A percentile compares a stretch with the other conserved stretches of the same genome.
These are phyloP conservation scores for Aspidapion aeneum DNA, from an alignment of 2,888 invertebrate genomes.

Conservation along the genomic window DNA sequence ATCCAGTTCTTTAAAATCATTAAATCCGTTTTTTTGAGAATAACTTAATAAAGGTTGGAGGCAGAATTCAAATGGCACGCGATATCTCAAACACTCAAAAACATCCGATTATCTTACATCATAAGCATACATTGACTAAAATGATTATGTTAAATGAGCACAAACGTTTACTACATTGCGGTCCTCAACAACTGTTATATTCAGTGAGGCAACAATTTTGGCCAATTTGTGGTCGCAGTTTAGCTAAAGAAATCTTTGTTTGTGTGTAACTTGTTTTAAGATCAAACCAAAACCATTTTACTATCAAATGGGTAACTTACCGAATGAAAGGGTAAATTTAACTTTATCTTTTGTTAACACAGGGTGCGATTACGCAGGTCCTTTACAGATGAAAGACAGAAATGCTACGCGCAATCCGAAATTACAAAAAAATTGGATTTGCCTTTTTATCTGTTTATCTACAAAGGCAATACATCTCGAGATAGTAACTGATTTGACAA, in stretches of 20 bases:
- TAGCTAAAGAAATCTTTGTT: conserved; percentile 11
- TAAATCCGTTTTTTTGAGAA: too few relatives aligned
- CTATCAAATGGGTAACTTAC: conserved; percentile 14
- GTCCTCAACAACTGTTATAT: conserved; percentile 13
- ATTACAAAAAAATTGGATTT: conserved; percentile 30
- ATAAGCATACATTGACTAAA: conserved; percentile 14
- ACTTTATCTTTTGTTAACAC: conserved; percentile 16
- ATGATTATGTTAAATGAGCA: conserved; percentile 10
- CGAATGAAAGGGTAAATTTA: conserved; percentile 9
- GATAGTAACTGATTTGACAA: conserved; percentile 32
- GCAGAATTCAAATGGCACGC: conserved; percentile 7
- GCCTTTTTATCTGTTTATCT: conserved; percentile 33
- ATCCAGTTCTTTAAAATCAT: too few relatives aligned
- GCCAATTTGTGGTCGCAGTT: conserved; percentile 21
- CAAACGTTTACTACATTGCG: conserved; percentile 8
- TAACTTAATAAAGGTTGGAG: conserved; percentile 11
- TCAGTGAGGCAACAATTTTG: conserved; percentile 24
- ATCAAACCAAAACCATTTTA: conserved; percentile 14
- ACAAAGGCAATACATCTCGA: conserved; percentile 38
- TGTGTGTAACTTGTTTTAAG: conserved; percentile 22
- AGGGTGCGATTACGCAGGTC: conserved; percentile 32
- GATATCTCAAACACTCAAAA: conserved; percentile 5
- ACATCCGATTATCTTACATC: conserved; percentile 16
- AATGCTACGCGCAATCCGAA: conserved; percentile 20
- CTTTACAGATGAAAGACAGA: conserved; percentile 25